Evolutionary conservation across 2,888 invertebrate genomes (phyloP).

Genomic region (Philhelius pedissequus): DNA sequence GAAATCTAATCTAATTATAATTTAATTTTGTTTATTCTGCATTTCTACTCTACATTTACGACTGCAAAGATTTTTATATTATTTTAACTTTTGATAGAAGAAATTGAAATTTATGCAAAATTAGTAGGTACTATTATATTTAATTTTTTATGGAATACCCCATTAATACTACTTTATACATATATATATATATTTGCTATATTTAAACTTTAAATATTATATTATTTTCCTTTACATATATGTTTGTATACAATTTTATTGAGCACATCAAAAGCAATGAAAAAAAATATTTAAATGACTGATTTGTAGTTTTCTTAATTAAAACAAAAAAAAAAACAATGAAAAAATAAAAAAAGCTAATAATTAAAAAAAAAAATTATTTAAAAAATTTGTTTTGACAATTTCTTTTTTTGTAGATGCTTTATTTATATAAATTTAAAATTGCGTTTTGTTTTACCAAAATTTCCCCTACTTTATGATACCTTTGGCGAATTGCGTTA

Average conservation of each 20-base stretch:
- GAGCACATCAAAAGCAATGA: conserved; percentile 57
- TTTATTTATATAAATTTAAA: not conserved
- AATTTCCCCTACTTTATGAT: not conserved
- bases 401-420: not conserved
- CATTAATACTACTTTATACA: conserved; percentile 48
- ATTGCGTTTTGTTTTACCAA: not conserved
- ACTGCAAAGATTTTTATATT: conserved; percentile 8
- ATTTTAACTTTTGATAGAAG: conserved; percentile 18
- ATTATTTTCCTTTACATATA: conserved; percentile 56
- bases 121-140: conserved; percentile 54
- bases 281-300: conserved; percentile 57
- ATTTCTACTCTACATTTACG: conserved; percentile 25
- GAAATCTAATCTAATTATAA: conserved; percentile 4
- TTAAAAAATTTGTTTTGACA: conserved; percentile 7
- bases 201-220: conserved; percentile 45
- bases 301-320: conserved; percentile 67
- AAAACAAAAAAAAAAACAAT: conserved; percentile 42
- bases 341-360: conserved; percentile 57
- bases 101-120: conserved; percentile 46
- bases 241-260: conserved; percentile 57
- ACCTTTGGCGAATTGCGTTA: too few species aligned
- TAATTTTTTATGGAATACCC: conserved; percentile 37
- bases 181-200: conserved; percentile 40
- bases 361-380: conserved; percentile 50
- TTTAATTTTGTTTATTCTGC: conserved; percentile 45